phyloP scores from a whole-genome alignment of 2,888 invertebrate species.

The Napeogenes inachia region DNA sequence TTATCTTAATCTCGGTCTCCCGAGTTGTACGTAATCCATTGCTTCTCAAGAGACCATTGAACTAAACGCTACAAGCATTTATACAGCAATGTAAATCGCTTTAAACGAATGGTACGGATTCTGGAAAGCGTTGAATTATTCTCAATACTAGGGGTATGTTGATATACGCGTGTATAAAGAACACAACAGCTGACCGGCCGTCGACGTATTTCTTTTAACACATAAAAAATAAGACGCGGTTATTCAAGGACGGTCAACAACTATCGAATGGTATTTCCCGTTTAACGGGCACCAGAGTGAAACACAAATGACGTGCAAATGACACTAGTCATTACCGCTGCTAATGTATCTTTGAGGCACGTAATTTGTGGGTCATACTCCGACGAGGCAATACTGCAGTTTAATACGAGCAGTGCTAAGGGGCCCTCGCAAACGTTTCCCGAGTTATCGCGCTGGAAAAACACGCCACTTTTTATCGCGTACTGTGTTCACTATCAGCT shows the following conservation, averaged over 20 bases:
- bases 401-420: constrained; percentile 24
- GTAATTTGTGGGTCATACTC: constrained; percentile 29
- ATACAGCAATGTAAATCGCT: constrained; percentile 40
- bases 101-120: constrained; percentile 7
- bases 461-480: constrained; percentile 65
- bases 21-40: constrained; percentile 50
- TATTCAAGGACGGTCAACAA: constrained; percentile 69
- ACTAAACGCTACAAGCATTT: constrained; percentile 10
- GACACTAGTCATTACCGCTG: constrained; percentile 35
- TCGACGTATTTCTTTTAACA: constrained; percentile 64
- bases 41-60: constrained; percentile 34
- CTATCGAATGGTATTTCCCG: constrained; percentile 67
- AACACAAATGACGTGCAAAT: constrained; percentile 44
- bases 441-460: constrained; percentile 67
- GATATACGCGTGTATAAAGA: constrained; percentile 68
- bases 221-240: constrained; percentile 73
- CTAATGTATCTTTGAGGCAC: constrained; percentile 33
- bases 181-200: constrained; percentile 72
- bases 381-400: constrained; percentile 20
- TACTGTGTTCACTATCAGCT: constrained; percentile 62
- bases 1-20: constrained; percentile 41
- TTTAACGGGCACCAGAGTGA: constrained; percentile 52
- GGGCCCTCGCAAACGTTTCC: constrained; percentile 47
- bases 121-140: constrained; percentile 15
- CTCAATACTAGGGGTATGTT: constrained; percentile 48